A percentile compares a stretch with the other conserved stretches of the same genome.
These are phyloP conservation scores for Cassiopea xamachana DNA, from an alignment of 30 jellyfish, hydroid and myxozoan species.

Conservation along the genomic window DNA sequence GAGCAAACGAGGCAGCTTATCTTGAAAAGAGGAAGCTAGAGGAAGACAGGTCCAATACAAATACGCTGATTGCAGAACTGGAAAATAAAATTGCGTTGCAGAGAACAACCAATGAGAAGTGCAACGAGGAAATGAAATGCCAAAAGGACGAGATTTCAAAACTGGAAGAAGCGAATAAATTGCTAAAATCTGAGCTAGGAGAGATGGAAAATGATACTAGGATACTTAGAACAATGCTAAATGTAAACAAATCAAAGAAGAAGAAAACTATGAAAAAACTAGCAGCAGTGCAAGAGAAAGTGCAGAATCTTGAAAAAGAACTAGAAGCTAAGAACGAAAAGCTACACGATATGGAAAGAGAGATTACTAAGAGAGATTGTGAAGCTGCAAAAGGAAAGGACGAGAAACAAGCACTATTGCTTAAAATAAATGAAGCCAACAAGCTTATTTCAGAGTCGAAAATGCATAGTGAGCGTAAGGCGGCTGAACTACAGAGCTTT, in stretches of 20 bases:
- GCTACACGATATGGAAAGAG: background rate
- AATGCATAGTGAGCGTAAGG: conserved; percentile 12
- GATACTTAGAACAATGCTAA: background rate
- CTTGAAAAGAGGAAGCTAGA: conserved; percentile 16
- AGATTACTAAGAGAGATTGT: background rate
- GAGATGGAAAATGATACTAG: background rate
- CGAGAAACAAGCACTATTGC: conserved; percentile 3
- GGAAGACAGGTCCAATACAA: conserved; percentile 12
- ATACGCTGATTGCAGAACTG: conserved; percentile 3
- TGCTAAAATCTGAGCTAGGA: background rate
- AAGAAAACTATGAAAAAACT: background rate
- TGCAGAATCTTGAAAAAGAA: background rate
- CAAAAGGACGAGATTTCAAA: conserved; percentile 1
- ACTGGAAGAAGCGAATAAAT: background rate
- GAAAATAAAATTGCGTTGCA: conserved; percentile 11
- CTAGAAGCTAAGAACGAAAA: background rate
- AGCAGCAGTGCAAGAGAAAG: background rate
- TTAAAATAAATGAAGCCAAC: conserved; percentile 1
- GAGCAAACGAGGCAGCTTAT: conserved; percentile 9
- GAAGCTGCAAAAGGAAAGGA: background rate
- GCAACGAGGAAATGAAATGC: background rate
- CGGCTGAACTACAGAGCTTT: background rate
- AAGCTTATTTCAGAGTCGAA: conserved; percentile 15
- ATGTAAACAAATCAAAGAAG: background rate
- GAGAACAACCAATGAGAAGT: background rate